phyloP scores from a whole-genome alignment of 2,797 vertebrate species.

The Melanotaenia parkinsoni region DNA sequence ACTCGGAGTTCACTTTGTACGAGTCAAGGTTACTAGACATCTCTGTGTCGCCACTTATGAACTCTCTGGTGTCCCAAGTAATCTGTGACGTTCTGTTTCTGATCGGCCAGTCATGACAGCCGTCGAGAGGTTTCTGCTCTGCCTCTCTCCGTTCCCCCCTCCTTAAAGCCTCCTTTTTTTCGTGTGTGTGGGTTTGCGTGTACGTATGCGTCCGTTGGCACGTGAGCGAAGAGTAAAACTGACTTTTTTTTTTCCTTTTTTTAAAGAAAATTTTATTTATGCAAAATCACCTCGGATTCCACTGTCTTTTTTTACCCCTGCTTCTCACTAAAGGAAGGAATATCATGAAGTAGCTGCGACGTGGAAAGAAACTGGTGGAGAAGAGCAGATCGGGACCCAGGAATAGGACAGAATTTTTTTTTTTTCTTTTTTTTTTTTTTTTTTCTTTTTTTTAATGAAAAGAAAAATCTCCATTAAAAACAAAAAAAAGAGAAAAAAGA shows the following conservation, averaged over 20 bases:
- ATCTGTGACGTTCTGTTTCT: slow-evolving; percentile 99
- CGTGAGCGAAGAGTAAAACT: slow-evolving; percentile 91
- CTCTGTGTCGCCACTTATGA: slow-evolving; percentile 98
- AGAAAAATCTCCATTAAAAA: slow-evolving; percentile 50
- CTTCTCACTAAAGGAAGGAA: slow-evolving; percentile 92
- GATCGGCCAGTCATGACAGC: slow-evolving; percentile 99
- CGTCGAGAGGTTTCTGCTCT: slow-evolving; percentile 84
- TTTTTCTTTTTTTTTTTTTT: slow-evolving; percentile 17
- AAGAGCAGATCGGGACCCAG: slow-evolving; percentile 81
- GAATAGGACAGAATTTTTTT: slow-evolving; percentile 81
- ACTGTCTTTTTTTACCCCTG: slow-evolving; percentile 86
- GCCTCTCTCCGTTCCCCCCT: slow-evolving; percentile 65
- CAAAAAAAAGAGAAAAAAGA: slow-evolving; percentile 61
- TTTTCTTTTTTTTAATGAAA: slow-evolving; percentile 78
- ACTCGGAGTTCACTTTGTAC: slow-evolving; percentile 97
- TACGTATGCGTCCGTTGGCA: slow-evolving; percentile 75
- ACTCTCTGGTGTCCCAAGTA: slow-evolving; percentile 98
- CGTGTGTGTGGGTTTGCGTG: slow-evolving; percentile 54
- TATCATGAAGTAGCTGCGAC: slow-evolving; percentile 82
- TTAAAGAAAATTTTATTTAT: slow-evolving; percentile 92
- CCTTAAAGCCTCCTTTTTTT: slow-evolving; percentile 51
- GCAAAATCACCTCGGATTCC: slow-evolving; percentile 99
- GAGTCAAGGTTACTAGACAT: slow-evolving; percentile 99
- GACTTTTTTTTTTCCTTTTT: slow-evolving; percentile 83
- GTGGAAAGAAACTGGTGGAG: slow-evolving; percentile 65